Evolutionary conservation across 2,888 invertebrate genomes (phyloP).

Genomic region (Tholera decimalis): DNA sequence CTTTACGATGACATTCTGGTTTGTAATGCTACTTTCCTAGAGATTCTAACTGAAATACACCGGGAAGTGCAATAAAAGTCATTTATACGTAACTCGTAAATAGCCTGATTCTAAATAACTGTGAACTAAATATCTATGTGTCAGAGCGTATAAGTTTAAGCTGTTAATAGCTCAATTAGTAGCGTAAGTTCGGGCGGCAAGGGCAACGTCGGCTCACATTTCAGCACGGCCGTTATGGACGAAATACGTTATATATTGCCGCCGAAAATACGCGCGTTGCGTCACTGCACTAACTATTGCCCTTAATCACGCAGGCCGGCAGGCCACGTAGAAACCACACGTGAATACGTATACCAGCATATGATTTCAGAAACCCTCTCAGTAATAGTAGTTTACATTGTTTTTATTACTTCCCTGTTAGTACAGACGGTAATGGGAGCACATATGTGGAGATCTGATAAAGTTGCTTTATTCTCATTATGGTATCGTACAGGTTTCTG

Average conservation of each 20-base stretch:
- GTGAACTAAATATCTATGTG: constrained; percentile 38
- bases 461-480: constrained; percentile 44
- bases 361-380: constrained; percentile 49
- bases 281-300: constrained; percentile 70
- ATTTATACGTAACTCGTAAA: constrained; percentile 58
- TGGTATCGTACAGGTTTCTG: constrained; percentile 25
- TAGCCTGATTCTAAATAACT: constrained; percentile 47
- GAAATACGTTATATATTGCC: constrained; percentile 69
- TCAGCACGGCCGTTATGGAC: constrained; percentile 71
- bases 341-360: constrained; percentile 50
- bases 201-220: constrained; percentile 52
- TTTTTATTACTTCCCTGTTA: constrained; percentile 59
- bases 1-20: constrained; percentile 49
- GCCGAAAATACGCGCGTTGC: constrained; percentile 76
- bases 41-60: constrained; percentile 53
- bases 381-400: constrained; percentile 39
- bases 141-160: constrained; percentile 51
- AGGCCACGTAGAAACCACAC: constrained; percentile 65
- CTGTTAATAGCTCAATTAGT: constrained; percentile 56
- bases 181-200: constrained; percentile 50
- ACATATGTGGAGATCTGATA: constrained; percentile 55
- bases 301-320: constrained; percentile 75
- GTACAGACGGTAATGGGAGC: constrained; percentile 47
- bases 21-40: constrained; percentile 49
- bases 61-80: constrained; percentile 58